A percentile compares a stretch with the other conserved stretches of the same genome.
phyloP scores from a whole-genome alignment of 2,113 vertebrate species.

The Bufo bufo region DNA sequence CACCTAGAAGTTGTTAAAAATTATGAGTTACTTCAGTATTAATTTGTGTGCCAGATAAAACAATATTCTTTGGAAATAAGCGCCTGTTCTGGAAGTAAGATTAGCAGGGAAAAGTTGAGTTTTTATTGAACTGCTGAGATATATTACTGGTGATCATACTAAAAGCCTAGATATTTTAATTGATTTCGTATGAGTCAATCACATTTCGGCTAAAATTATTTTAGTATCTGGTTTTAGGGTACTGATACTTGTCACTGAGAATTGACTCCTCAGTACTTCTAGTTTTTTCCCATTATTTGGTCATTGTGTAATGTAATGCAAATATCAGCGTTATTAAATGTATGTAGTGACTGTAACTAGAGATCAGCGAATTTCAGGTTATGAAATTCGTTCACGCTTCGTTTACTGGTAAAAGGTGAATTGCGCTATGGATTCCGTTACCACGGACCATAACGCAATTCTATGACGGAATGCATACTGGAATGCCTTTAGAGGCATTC shows the following conservation, averaged over 20 bases:
- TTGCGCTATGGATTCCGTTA: too few species aligned
- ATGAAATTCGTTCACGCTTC: too few species aligned
- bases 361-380: too few species aligned
- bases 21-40: neutral
- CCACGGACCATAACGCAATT: too few species aligned
- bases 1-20: neutral
- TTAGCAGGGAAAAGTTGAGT: neutral
- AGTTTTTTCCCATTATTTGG: neutral
- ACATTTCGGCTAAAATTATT: neutral
- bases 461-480: too few species aligned
- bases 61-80: neutral
- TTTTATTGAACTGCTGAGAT: too few species aligned
- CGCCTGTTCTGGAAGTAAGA: too few species aligned
- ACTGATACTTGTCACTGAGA: neutral
- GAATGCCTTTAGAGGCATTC: too few species aligned
- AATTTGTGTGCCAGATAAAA: constrained; percentile 3
- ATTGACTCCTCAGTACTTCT: neutral
- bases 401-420: too few species aligned
- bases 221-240: neutral
- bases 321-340: too few species aligned
- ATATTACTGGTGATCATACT: too few species aligned
- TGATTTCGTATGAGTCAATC: neutral
- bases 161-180: neutral
- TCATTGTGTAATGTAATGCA: neutral
- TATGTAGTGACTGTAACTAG: too few species aligned